phyloP scores from a whole-genome alignment of 2,797 vertebrate genomes.

The Peromyscus nudipes region DNA sequence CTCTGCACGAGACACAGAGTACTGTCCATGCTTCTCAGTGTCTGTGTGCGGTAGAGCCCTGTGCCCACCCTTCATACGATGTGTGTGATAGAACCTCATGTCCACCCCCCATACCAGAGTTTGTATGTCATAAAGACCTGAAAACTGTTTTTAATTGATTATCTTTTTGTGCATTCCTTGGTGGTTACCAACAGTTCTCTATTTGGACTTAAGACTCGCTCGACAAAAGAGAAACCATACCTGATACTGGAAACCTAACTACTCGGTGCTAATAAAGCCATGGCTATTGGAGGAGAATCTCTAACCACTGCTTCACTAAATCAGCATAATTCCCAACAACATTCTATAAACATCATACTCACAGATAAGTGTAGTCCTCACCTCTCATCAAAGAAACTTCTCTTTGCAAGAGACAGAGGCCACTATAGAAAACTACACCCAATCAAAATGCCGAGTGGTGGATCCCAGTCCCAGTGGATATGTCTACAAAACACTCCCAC shows the following conservation, averaged over 20 bases:
- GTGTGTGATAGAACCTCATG: neutral
- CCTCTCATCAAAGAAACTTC: neutral
- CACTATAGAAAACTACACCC: neutral
- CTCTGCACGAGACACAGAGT: neutral
- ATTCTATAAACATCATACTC: neutral
- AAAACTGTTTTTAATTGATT: neutral
- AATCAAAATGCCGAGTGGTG: neutral
- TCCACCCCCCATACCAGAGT: neutral
- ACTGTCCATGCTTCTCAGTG: neutral
- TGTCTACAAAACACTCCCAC: no score
- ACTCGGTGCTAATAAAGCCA: neutral
- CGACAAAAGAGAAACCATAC: neutral
- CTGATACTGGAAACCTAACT: neutral
- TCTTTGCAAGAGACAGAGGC: neutral
- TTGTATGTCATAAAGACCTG: neutral
- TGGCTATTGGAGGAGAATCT: no score
- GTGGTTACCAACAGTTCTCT: neutral
- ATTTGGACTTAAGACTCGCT: no score
- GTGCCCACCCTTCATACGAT: neutral
- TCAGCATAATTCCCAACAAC: no score
- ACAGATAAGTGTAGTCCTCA: neutral
- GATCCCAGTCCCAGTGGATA: no score
- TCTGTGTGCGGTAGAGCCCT: neutral
- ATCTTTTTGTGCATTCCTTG: no score
- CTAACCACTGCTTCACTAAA: neutral